A percentile compares a stretch with the other conserved stretches of the same genome.
Conservation (phyloP, 2,113 vertebrate species). For the Mastomys natalensis region DNA sequence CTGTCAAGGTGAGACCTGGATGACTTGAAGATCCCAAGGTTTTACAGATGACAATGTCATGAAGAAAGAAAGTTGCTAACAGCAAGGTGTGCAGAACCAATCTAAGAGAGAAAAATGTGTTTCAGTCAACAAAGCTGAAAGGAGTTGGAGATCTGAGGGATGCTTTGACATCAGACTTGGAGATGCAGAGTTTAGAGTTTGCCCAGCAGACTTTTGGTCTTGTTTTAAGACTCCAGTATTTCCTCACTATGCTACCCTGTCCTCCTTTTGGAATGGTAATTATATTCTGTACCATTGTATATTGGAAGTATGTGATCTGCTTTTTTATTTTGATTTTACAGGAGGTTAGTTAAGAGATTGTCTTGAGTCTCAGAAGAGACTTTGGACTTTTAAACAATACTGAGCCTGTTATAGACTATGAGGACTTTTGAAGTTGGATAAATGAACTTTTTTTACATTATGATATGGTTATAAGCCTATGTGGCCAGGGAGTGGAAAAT, state of each 20-base stretch:
- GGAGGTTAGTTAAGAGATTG: not conserved
- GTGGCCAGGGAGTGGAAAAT: not conserved
- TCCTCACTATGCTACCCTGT: not conserved
- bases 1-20: not conserved
- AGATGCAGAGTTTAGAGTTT: not conserved
- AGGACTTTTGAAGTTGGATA: not conserved
- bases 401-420: not conserved
- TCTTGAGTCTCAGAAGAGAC: not conserved
- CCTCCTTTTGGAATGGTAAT: not conserved
- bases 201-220: not conserved
- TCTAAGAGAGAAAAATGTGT: not conserved
- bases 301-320: not conserved
- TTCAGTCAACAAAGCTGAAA: not conserved
- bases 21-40: not conserved
- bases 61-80: not conserved
- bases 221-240: not conserved
- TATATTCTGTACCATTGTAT: not conserved
- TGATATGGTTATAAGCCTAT: not conserved
- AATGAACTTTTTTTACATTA: not conserved
- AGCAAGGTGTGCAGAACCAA: not conserved
- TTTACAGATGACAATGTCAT: not conserved
- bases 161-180: not conserved
- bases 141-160: not conserved
- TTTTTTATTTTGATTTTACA: not conserved
- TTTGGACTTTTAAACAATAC: not conserved